phyloP scores from a whole-genome alignment of 2,888 invertebrate genomes.

The Rugalucina vietnamica region DNA sequence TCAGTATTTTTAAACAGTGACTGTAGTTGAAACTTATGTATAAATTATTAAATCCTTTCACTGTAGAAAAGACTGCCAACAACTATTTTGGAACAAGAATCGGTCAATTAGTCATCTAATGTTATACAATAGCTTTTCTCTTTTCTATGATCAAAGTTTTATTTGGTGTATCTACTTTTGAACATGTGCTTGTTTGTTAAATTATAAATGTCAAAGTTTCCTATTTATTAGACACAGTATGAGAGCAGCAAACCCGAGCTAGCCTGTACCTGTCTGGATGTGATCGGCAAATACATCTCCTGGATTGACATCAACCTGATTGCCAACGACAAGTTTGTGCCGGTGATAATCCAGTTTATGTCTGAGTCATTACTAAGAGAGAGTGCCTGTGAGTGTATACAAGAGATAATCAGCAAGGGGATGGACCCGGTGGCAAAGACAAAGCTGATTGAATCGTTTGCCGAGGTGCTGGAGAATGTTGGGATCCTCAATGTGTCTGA shows the following conservation, averaged over 20 bases:
- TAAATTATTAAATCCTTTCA: too few relatives aligned
- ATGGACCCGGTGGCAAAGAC: constrained; percentile 86
- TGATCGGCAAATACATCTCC: constrained; percentile 86
- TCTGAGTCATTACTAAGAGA: constrained; percentile 82
- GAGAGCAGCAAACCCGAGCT: constrained; percentile 82
- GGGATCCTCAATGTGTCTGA: constrained; percentile 83
- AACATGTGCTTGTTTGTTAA: too few relatives aligned
- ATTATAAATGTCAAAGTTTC: too few relatives aligned
- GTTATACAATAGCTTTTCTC: too few relatives aligned
- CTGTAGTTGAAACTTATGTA: too few relatives aligned
- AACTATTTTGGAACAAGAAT: too few relatives aligned
- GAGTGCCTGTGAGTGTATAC: constrained; percentile 86
- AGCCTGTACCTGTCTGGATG: constrained; percentile 84
- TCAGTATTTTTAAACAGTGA: too few relatives aligned
- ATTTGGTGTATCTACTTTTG: too few relatives aligned
- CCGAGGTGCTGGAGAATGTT: constrained; percentile 83
- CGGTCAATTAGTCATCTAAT: too few relatives aligned
- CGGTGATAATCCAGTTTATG: constrained; percentile 84
- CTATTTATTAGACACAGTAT: constrained; percentile 83
- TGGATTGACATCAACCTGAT: constrained; percentile 87
- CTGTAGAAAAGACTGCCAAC: too few relatives aligned
- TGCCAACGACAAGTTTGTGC: constrained; percentile 86
- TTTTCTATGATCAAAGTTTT: too few relatives aligned
- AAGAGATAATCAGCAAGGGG: constrained; percentile 86
- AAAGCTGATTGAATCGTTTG: constrained; percentile 85